Evolutionary conservation across 2,888 invertebrate species (phyloP).

Genomic region (Oscheius myriophilus): DNA sequence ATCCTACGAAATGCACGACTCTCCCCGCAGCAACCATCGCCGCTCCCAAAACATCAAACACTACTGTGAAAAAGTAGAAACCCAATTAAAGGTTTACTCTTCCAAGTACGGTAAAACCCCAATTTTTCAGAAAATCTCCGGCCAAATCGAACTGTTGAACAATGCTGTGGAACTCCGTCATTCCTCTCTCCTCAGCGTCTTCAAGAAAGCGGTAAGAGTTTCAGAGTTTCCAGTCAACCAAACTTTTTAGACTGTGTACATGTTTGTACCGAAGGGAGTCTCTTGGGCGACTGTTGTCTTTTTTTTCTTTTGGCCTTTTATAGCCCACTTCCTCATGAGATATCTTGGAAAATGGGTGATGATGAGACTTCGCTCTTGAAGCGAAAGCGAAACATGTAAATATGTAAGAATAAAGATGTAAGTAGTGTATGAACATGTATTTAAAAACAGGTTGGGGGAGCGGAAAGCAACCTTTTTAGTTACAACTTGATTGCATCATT

Average conservation of each 20-base stretch:
- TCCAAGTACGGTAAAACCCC: neutral
- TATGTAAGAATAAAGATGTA: too few relatives aligned
- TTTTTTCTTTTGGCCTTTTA: constrained; percentile 49
- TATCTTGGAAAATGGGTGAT: constrained; percentile 31
- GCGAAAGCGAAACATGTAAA: too few relatives aligned
- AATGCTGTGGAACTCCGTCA: constrained; percentile 40
- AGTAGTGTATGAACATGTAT: too few relatives aligned
- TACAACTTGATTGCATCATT: too few relatives aligned
- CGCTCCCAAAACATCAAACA: neutral
- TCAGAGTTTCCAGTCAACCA: too few relatives aligned
- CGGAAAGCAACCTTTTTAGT: too few relatives aligned
- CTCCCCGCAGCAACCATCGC: constrained; percentile 3
- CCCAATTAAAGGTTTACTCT: constrained; percentile 6
- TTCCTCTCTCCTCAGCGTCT: constrained; percentile 33
- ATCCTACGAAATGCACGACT: constrained; percentile 22
- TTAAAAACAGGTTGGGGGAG: too few relatives aligned
- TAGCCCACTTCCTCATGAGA: constrained; percentile 39
- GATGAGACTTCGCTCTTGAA: too few relatives aligned
- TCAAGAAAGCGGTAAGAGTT: constrained; percentile 42
- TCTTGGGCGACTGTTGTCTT: constrained; percentile 40
- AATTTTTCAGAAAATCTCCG: constrained; percentile 30
- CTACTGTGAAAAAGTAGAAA: constrained; percentile 9
- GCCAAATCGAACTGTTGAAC: constrained; percentile 40
- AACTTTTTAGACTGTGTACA: constrained; percentile 43
- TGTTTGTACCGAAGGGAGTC: constrained; percentile 37